Conservation (phyloP, 2,797 vertebrate species). For the Phoeniculus purpureus region DNA sequence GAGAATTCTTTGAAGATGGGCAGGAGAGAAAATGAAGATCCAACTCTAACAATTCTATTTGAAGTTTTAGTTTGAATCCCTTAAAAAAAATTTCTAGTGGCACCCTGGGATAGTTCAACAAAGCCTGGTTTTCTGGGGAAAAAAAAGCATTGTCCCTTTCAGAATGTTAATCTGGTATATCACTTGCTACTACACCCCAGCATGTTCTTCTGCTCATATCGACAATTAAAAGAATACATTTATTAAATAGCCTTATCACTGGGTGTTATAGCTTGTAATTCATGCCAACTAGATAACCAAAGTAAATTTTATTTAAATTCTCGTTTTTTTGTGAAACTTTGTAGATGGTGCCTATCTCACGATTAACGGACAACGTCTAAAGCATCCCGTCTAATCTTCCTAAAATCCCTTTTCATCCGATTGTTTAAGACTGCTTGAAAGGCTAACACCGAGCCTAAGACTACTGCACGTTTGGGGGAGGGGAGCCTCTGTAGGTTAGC, state of each 20-base stretch:
- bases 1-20: slow-evolving; percentile 58
- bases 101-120: slow-evolving; percentile 88
- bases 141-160: slow-evolving; percentile 86
- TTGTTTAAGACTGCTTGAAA: slow-evolving; percentile 99
- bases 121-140: slow-evolving; percentile 91
- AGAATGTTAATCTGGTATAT: slow-evolving; percentile 94
- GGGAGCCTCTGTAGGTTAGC: slow-evolving; percentile 88
- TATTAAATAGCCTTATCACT: slow-evolving; percentile 82
- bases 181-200: slow-evolving; percentile 84
- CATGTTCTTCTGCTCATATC: slow-evolving; percentile 80
- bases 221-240: slow-evolving; percentile 84
- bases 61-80: slow-evolving; percentile 72
- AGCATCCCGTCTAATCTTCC: slow-evolving; percentile 98
- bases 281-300: slow-evolving; percentile 80
- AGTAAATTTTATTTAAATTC: slow-evolving; percentile 83
- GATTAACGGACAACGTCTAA: slow-evolving; percentile 97
- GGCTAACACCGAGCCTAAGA: slow-evolving; percentile 90
- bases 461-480: slow-evolving; percentile 87
- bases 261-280: slow-evolving; percentile 81
- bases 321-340: slow-evolving; percentile 81
- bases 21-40: slow-evolving; percentile 60
- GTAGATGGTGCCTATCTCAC: slow-evolving; percentile 88
- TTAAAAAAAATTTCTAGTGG: slow-evolving; percentile 70
- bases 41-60: slow-evolving; percentile 72
- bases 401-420: slow-evolving; percentile 99